Conservation (phyloP, 2,113 vertebrate species). For the Pampusana beccarii region DNA sequence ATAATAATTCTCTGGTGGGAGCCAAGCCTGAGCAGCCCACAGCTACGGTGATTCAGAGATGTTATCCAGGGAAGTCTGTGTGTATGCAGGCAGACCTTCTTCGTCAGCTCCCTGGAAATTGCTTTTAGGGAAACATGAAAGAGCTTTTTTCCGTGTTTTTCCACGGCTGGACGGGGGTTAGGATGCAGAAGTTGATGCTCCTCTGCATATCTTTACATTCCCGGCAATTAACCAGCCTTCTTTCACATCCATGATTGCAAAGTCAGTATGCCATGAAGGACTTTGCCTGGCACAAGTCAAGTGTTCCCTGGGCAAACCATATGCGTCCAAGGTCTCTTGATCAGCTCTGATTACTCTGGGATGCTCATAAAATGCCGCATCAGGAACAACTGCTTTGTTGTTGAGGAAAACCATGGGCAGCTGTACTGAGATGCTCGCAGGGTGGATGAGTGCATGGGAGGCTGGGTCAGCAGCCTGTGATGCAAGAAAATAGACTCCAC, state of each 20-base stretch:
- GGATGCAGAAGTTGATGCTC: not conserved
- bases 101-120: not conserved
- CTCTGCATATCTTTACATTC: not conserved
- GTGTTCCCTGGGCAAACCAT: not conserved
- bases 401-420: not conserved
- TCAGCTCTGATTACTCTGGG: not conserved
- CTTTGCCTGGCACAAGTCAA: not conserved
- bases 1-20: not conserved
- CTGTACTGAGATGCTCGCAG: fast-evolving
- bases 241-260: not conserved
- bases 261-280: not conserved
- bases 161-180: not conserved
- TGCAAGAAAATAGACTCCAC: not conserved
- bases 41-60: not conserved
- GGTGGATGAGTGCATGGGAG: not conserved
- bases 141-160: not conserved
- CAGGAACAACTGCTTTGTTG: not conserved
- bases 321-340: not conserved
- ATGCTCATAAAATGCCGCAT: not conserved
- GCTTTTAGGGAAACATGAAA: not conserved
- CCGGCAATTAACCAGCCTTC: not conserved
- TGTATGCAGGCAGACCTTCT: not conserved
- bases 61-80: not conserved
- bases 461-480: not conserved
- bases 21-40: not conserved